Evolutionary conservation across 2,113 vertebrate species (phyloP).

Genomic region (Balaeniceps rex): DNA sequence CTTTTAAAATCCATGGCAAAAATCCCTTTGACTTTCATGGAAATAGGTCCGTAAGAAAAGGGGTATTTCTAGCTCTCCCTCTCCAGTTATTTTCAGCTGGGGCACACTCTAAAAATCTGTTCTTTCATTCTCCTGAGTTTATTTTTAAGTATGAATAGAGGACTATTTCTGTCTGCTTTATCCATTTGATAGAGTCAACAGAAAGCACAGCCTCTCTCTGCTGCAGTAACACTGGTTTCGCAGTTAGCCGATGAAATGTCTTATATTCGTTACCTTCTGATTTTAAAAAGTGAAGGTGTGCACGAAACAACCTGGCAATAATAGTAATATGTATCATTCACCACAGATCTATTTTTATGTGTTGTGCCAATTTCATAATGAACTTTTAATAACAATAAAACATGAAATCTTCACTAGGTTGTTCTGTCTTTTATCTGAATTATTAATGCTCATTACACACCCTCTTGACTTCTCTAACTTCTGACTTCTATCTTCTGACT

Average conservation of each 20-base stretch:
- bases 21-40: slow-evolving; percentile 1
- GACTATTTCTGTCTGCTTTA: slow-evolving; percentile 24
- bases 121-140: neutral
- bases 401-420: neutral
- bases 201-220: neutral
- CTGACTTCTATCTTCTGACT: neutral
- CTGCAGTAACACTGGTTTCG: neutral
- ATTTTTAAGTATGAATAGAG: slow-evolving; percentile 36
- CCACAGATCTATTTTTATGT: slow-evolving; percentile 56
- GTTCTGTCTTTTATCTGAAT: neutral
- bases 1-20: neutral
- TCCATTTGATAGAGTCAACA: neutral
- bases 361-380: slow-evolving; percentile 56
- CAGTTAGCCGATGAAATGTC: neutral
- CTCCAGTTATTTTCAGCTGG: slow-evolving; percentile 41
- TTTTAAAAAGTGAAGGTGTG: neutral
- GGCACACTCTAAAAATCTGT: neutral
- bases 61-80: slow-evolving; percentile 3
- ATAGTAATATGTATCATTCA: neutral
- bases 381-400: slow-evolving; percentile 63
- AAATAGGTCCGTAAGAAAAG: neutral
- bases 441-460: neutral
- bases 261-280: neutral
- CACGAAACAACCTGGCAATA: neutral
- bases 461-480: neutral